phyloP scores from a whole-genome alignment of 2,113 vertebrate genomes.

The Catharus bicknelli region DNA sequence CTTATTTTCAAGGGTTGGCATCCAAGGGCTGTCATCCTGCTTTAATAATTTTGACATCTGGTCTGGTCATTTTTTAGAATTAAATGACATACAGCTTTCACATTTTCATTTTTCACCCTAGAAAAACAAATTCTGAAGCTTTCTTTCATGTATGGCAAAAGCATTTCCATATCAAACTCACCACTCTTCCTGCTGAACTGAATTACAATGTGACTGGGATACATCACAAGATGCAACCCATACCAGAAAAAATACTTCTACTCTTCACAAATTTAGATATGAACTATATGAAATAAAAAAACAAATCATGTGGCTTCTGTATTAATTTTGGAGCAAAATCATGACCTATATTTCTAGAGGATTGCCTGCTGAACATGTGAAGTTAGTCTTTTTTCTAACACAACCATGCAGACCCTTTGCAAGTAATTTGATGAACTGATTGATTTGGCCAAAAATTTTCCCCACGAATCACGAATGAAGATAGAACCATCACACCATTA shows the following conservation, averaged over 20 bases:
- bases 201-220: not conserved
- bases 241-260: not conserved
- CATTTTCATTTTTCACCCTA: not conserved
- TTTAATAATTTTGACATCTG: constrained; percentile 29
- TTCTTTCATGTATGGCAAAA: not conserved
- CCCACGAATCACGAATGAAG: not conserved
- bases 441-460: not conserved
- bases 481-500: not conserved
- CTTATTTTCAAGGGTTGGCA: not conserved
- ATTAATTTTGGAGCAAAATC: not conserved
- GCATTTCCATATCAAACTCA: not conserved
- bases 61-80: constrained; percentile 18
- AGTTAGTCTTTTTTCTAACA: not conserved
- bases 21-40: not conserved
- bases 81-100: not conserved
- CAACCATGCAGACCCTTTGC: not conserved
- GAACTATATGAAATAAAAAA: not conserved
- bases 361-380: not conserved
- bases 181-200: not conserved
- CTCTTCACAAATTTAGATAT: not conserved
- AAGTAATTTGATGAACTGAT: not conserved
- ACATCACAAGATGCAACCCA: not conserved
- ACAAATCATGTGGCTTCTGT: not conserved
- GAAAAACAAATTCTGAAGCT: not conserved
- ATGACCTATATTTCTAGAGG: not conserved